A percentile compares a stretch with the other conserved stretches of the same genome.
Conservation (phyloP, 2,113 vertebrate species). For the Ranitomeya variabilis region DNA sequence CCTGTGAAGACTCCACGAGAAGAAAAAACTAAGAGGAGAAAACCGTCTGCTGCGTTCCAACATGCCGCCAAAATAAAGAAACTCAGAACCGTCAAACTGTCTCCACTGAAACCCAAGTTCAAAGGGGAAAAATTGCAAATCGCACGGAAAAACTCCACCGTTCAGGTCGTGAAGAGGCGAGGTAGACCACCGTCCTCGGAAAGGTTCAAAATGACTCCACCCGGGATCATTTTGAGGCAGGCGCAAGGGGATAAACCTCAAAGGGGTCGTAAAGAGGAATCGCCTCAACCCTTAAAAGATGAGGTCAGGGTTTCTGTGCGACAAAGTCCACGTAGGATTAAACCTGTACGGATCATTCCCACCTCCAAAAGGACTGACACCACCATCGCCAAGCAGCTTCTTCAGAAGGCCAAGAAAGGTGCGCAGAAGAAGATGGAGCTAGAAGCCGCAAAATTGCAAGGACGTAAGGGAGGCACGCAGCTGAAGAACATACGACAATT, state of each 20-base stretch:
- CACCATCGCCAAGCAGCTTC: slow-evolving; percentile 91
- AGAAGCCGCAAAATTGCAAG: slow-evolving; percentile 82
- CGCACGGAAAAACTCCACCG: slow-evolving; percentile 75
- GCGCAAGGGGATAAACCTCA: slow-evolving; percentile 85
- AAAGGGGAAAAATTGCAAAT: slow-evolving; percentile 82
- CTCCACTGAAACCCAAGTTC: slow-evolving; percentile 90
- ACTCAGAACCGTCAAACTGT: slow-evolving; percentile 85
- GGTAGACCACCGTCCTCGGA: slow-evolving; percentile 91
- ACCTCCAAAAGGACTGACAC: slow-evolving; percentile 94
- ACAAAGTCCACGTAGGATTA: slow-evolving; percentile 93
- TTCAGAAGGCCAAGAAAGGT: slow-evolving; percentile 95
- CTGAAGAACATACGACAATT: slow-evolving; percentile 98
- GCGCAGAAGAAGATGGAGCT: slow-evolving; percentile 90
- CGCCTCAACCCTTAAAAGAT: slow-evolving; percentile 72
- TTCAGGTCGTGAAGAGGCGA: slow-evolving; percentile 85
- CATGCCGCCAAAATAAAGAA: slow-evolving; percentile 90
- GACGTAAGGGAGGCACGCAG: slow-evolving; percentile 85
- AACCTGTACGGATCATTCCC: slow-evolving; percentile 92
- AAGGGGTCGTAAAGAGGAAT: slow-evolving; percentile 77
- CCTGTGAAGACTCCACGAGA: slow-evolving; percentile 74
- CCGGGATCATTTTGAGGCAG: slow-evolving; percentile 66
- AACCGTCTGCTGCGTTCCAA: slow-evolving; percentile 76
- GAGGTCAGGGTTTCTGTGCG: slow-evolving; percentile 77
- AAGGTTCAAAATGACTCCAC: slow-evolving; percentile 81
- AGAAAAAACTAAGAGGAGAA: slow-evolving; percentile 84